phyloP scores from a whole-genome alignment of 2,888 invertebrate genomes.

The Clivina fossor region DNA sequence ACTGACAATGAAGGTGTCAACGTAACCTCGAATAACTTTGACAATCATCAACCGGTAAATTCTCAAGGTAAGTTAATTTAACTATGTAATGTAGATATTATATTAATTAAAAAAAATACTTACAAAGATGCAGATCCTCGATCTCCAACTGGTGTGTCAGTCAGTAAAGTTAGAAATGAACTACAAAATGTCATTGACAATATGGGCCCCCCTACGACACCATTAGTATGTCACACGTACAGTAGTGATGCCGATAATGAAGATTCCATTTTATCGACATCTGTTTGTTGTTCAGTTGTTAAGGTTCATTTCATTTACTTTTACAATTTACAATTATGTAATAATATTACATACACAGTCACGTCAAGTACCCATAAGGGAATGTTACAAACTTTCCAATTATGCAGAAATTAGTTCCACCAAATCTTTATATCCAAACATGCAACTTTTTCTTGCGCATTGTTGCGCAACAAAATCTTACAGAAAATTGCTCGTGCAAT shows the following conservation, averaged over 20 bases:
- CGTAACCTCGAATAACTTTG: background rate
- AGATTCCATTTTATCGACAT: slow-evolving; percentile 33
- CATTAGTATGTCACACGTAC: slow-evolving; percentile 18
- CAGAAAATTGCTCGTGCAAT: no score
- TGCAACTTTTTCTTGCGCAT: no score
- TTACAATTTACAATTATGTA: no score
- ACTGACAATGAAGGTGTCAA: slow-evolving; percentile 8
- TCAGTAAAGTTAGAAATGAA: slow-evolving; percentile 39
- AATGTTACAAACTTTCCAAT: no score
- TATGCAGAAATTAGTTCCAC: no score
- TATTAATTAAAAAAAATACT: background rate
- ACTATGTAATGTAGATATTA: background rate
- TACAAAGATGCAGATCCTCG: slow-evolving; percentile 13
- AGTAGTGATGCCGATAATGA: slow-evolving; percentile 40
- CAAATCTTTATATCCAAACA: no score
- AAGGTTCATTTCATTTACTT: no score
- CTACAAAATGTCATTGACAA: slow-evolving; percentile 42
- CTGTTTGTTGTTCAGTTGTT: slow-evolving; percentile 8
- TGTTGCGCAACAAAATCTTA: no score
- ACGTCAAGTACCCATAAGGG: no score
- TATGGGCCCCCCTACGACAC: slow-evolving; percentile 41
- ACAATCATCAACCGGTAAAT: background rate
- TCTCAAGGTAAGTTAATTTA: slow-evolving; percentile 9
- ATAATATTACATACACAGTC: no score
- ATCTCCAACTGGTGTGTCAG: slow-evolving; percentile 17